Percentiles rank a stretch among this genome's conserved stretches.
These are phyloP conservation scores for Drosophila albomicans DNA, from an alignment of 1,140 invertebrate genomes.

Conservation along the genomic window DNA sequence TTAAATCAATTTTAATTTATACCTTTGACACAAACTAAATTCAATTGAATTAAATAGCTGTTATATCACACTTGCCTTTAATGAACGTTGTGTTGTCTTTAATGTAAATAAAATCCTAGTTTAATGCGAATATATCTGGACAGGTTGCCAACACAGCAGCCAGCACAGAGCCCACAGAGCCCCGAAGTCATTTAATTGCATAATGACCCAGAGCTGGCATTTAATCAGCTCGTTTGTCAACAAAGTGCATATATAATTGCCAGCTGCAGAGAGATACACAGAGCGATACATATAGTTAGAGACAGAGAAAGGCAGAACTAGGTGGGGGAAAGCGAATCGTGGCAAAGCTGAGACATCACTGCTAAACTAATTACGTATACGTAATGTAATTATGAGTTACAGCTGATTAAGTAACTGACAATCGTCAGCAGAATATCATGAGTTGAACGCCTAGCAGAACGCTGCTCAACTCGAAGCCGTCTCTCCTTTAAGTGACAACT, in stretches of 20 bases:
- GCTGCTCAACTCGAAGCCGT: background rate
- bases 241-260: slow-evolving; percentile 71
- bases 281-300: background rate
- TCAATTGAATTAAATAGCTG: background rate
- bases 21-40: background rate
- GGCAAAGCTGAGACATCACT: slow-evolving; percentile 33
- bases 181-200: slow-evolving; percentile 74
- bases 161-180: slow-evolving; percentile 25
- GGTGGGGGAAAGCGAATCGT: slow-evolving; percentile 8
- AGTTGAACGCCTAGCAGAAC: background rate
- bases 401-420: slow-evolving; percentile 57
- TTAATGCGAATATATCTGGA: slow-evolving; percentile 21
- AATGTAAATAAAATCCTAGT: slow-evolving; percentile 49
- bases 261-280: slow-evolving; percentile 3
- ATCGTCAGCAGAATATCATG: slow-evolving; percentile 7
- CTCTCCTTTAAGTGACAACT: background rate
- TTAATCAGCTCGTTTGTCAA: slow-evolving; percentile 82
- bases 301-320: background rate
- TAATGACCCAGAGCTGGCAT: slow-evolving; percentile 76
- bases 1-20: too few relatives aligned
- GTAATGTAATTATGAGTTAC: slow-evolving; percentile 75
- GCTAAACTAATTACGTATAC: slow-evolving; percentile 75
- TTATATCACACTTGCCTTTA: slow-evolving; percentile 19
- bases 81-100: slow-evolving; percentile 31
- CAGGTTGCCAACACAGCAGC: slow-evolving; percentile 45